Percentiles rank a stretch among this genome's conserved stretches.
Conservation (phyloP, 2,113 vertebrate genomes). For the Poicephalus meyeri region DNA sequence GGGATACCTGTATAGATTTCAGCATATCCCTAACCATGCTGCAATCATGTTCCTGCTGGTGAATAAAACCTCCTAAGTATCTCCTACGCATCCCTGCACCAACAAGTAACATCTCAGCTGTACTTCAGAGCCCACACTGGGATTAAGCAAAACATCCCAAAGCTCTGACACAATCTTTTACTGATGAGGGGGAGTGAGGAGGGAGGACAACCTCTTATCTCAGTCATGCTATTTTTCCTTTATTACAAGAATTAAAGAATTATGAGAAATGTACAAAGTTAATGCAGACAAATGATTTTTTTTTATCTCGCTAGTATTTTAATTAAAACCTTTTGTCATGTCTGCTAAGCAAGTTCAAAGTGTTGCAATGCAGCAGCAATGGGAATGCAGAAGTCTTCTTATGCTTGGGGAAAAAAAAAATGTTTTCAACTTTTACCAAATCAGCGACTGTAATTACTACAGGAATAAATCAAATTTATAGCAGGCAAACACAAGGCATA, state of each 20-base stretch:
- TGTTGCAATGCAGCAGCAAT: conserved; percentile 42
- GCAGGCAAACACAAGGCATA: conserved; percentile 52
- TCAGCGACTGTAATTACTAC: conserved; percentile 63
- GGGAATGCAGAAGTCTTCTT: conserved; percentile 16
- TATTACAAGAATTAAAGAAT: conserved; percentile 66
- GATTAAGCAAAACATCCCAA: conserved; percentile 20
- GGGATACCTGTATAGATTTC: background rate
- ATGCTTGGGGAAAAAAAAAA: conserved; percentile 22
- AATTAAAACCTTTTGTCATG: conserved; percentile 76
- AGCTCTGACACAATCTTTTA: background rate
- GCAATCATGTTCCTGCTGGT: background rate
- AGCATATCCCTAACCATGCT: background rate
- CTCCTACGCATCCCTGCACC: background rate
- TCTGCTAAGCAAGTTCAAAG: conserved; percentile 70
- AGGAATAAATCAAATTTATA: conserved; percentile 73
- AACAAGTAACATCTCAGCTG: background rate
- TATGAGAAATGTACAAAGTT: conserved; percentile 43
- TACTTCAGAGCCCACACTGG: background rate
- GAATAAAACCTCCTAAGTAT: background rate
- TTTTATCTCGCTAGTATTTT: conserved; percentile 66
- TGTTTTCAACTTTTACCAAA: conserved; percentile 68
- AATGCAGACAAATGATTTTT: conserved; percentile 60
- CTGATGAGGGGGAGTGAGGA: background rate
- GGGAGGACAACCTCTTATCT: conserved; percentile 31
- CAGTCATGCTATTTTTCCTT: conserved; percentile 16